A percentile compares a stretch with the other conserved stretches of the same genome.
These are phyloP conservation scores for Pantala flavescens DNA, from an alignment of 1,140 invertebrate species.

Conservation along the genomic window DNA sequence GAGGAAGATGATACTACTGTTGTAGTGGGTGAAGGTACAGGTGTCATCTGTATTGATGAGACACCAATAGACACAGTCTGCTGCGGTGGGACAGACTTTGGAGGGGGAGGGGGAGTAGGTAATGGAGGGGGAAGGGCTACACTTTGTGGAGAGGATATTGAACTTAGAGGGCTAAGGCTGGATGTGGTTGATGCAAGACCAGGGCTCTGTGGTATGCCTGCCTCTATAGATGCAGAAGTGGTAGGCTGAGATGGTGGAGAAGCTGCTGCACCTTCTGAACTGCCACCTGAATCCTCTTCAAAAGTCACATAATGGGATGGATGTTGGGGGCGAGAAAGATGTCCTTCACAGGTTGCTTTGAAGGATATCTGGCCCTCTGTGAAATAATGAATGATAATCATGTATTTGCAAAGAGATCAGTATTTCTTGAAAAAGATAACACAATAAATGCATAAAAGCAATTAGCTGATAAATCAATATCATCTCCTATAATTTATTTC, in stretches of 20 bases:
- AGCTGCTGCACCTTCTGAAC: slow-evolving; percentile 51
- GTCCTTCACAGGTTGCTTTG: slow-evolving; percentile 81
- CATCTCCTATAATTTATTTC: too few species aligned
- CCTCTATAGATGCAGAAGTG: slow-evolving; percentile 30
- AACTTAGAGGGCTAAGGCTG: slow-evolving; percentile 58
- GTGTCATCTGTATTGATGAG: slow-evolving; percentile 40
- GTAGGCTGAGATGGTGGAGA: slow-evolving; percentile 27
- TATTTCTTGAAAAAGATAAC: background rate
- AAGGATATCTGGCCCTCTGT: slow-evolving; percentile 80
- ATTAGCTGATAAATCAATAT: too few species aligned
- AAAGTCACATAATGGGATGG: slow-evolving; percentile 71
- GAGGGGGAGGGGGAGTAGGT: slow-evolving; percentile 39
- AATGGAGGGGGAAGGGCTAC: slow-evolving; percentile 35
- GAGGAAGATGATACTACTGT: slow-evolving; percentile 25
- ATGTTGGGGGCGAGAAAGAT: slow-evolving; percentile 67
- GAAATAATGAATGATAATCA: slow-evolving; percentile 24
- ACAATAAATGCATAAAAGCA: too few species aligned
- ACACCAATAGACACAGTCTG: slow-evolving; percentile 26
- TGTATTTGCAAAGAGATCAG: slow-evolving; percentile 13
- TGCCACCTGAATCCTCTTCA: slow-evolving; percentile 72
- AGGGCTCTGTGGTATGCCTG: slow-evolving; percentile 32
- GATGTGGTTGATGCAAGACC: slow-evolving; percentile 51
- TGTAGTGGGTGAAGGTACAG: slow-evolving; percentile 40
- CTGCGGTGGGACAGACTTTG: slow-evolving; percentile 35
- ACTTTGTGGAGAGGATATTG: slow-evolving; percentile 47